A percentile compares a stretch with the other conserved stretches of the same genome.
Evolutionary conservation across 2,797 vertebrate species (phyloP).

Genomic region (Ctenopoma multispine): DNA sequence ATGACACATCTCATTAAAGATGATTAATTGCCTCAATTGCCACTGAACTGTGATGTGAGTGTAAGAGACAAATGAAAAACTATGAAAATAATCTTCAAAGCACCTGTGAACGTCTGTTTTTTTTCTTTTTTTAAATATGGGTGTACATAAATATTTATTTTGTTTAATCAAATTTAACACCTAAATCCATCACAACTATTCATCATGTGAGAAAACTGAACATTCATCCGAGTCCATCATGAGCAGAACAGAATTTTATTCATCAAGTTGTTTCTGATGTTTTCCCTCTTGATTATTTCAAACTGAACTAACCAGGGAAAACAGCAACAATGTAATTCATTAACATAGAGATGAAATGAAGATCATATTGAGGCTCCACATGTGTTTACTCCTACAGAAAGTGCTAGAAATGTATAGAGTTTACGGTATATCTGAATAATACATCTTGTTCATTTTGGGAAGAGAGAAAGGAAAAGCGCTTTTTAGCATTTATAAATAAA

Average conservation of each 20-base stretch:
- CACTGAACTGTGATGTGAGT: constrained; percentile 49
- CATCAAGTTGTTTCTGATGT: constrained; percentile 54
- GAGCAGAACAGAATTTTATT: constrained; percentile 47
- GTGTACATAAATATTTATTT: constrained; percentile 68
- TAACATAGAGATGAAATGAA: constrained; percentile 35
- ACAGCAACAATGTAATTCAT: constrained; percentile 48
- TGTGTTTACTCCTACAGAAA: constrained; percentile 4
- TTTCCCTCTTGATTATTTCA: constrained; percentile 62
- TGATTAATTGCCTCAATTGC: constrained; percentile 70
- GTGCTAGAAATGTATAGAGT: constrained; percentile 4
- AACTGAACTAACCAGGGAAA: constrained; percentile 37
- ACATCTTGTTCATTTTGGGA: background rate
- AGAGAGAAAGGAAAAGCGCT: fast-evolving
- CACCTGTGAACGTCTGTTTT: constrained; percentile 55
- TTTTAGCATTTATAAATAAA: background rate
- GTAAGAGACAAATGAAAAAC: constrained; percentile 55
- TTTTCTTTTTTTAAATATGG: constrained; percentile 52
- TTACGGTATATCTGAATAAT: background rate
- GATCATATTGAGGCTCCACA: background rate
- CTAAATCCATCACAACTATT: constrained; percentile 46
- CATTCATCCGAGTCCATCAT: constrained; percentile 51
- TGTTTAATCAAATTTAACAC: constrained; percentile 53
- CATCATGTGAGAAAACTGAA: constrained; percentile 54
- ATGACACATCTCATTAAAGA: constrained; percentile 62
- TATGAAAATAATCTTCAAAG: constrained; percentile 46